phyloP scores from a whole-genome alignment of 2,113 vertebrate genomes.

The Vulpes lagopus region DNA sequence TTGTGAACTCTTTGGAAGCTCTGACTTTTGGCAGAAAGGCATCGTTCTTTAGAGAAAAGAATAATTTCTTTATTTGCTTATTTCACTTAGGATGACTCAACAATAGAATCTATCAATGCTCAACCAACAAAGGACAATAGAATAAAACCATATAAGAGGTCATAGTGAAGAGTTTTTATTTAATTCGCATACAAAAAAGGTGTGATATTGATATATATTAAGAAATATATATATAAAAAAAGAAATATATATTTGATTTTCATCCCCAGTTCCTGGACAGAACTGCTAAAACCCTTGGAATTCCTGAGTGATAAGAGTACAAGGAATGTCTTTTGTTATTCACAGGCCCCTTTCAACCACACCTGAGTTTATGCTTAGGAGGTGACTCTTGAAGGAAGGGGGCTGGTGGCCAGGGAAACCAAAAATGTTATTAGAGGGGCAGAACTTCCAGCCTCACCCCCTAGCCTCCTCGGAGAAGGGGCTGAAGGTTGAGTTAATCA shows the following conservation, averaged over 20 bases:
- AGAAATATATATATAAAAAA: not conserved
- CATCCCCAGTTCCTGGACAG: not conserved
- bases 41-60: not conserved
- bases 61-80: not conserved
- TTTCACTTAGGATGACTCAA: not conserved
- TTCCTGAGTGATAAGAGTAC: not conserved
- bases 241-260: not conserved
- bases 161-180: not conserved
- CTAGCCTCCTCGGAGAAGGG: not conserved
- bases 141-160: not conserved
- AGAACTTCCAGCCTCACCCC: not conserved
- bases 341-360: not conserved
- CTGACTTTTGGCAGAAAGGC: not conserved
- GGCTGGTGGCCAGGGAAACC: not conserved
- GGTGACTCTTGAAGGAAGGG: too few species aligned
- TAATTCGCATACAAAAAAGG: not conserved
- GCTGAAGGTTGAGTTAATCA: not conserved
- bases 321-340: not conserved
- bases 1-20: not conserved
- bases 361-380: not conserved
- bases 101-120: not conserved
- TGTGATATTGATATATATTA: not conserved
- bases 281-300: not conserved
- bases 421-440: accelerated
- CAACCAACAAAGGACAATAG: not conserved